A percentile compares a stretch with the other conserved stretches of the same genome.
phyloP scores from a whole-genome alignment of 2,797 vertebrate species.

The Agapornis canus region DNA sequence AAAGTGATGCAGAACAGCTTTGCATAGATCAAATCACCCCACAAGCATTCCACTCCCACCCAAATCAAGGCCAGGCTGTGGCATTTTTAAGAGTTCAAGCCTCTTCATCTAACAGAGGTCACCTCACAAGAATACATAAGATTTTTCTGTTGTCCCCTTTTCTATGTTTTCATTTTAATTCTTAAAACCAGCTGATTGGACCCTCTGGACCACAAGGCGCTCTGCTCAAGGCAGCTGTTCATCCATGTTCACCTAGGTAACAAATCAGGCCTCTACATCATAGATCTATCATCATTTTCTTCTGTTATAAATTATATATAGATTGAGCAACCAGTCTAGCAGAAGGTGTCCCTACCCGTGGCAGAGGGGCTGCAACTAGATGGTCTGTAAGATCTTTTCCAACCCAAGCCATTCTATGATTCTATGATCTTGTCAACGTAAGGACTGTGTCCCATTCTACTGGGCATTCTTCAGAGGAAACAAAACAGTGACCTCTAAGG shows the following conservation, averaged over 20 bases:
- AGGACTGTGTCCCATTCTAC: background rate
- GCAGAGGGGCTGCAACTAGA: background rate
- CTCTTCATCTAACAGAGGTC: background rate
- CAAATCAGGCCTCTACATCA: background rate
- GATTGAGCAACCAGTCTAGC: background rate
- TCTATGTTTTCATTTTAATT: background rate
- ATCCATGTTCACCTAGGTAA: background rate
- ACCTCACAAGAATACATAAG: background rate
- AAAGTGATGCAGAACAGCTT: background rate
- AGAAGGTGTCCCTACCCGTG: background rate
- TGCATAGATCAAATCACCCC: background rate
- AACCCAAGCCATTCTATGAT: background rate
- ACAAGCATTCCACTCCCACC: background rate
- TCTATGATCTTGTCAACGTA: background rate
- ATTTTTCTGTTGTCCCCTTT: background rate
- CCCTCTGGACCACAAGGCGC: background rate
- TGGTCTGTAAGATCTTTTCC: background rate
- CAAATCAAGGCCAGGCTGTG: background rate
- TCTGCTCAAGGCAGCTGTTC: background rate
- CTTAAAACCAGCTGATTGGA: background rate
- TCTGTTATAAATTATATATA: background rate
- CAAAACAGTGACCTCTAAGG: background rate
- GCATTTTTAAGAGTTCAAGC: background rate
- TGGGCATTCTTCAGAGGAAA: background rate
- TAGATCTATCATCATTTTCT: background rate